Base-by-base conservation (phyloP, 2,113 vertebrate genomes). In the Chloebia gouldiae region DNA sequence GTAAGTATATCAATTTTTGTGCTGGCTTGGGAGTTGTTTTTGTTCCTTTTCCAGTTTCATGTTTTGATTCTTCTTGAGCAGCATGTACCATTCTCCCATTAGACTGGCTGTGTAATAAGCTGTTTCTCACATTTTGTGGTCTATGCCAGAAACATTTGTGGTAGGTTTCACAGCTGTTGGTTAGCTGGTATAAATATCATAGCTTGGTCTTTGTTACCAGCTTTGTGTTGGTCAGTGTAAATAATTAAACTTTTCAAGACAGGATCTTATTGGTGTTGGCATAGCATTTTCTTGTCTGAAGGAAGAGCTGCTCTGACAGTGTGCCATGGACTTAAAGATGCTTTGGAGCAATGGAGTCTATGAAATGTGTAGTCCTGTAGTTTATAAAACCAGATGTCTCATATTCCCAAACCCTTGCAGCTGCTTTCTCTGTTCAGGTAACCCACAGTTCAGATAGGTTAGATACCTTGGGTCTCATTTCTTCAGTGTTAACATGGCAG, bases 51-150 rank as follows among this genome's bases (percentile, higher is more conserved):
- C 73, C 51, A 79, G 60, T 75, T 96, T 71, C n/a, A 30, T 60
- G 72, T 94, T 94, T 89, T 88, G 88, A 88, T 85, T 53, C n/a
- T 84, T 85, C 63, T 64, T 82, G 53, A 92, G 92, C 81, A 86
- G 85, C n/a, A 37, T 30, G 18, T 73, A 83, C 70, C 69, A 47
- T 87, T 91, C 56, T 92, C 83, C 60, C 72, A 31, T 76, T 84
- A 77, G 54, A 88, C 65, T 90, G 93, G 57, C 91, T 96, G 90
- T 88, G 92, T 72, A 96, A 93, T 96, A 97, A 98, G 97, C 72
- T 89, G 69, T 71, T 91, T 59, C 78, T 64, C 92, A 90, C 90
- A 73, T 37, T 71, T 47, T 18, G 27, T 64, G 64, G 53, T 84
- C 68, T 72, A 7, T 68, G 49, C 59, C n/a, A 68, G 83, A 81